These are phyloP conservation scores for Liasis olivaceus DNA, from an alignment of 2,797 vertebrate genomes.

Conservation along the genomic window DNA sequence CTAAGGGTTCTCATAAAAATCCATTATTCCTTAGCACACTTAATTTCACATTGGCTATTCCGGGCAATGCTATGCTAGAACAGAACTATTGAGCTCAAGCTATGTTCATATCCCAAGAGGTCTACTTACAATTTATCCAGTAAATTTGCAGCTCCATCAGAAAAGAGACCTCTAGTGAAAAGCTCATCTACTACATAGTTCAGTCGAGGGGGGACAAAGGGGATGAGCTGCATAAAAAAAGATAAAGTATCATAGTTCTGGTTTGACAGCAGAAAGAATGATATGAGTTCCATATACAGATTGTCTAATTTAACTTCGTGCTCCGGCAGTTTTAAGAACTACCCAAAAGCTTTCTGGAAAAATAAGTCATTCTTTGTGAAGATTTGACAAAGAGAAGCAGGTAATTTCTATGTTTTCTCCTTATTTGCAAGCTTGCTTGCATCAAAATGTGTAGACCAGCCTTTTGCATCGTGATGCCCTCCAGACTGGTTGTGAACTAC, in stretches of 20 bases:
- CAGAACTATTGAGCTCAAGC: background rate
- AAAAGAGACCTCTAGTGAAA: constrained; percentile 58
- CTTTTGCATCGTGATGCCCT: background rate
- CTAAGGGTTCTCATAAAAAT: background rate
- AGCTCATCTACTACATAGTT: constrained; percentile 60
- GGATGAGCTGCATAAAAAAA: constrained; percentile 76
- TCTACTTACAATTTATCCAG: constrained; percentile 79
- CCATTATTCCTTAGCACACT: background rate
- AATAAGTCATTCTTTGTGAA: background rate
- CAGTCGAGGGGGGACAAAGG: constrained; percentile 73
- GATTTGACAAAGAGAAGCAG: background rate
- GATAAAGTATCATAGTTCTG: background rate
- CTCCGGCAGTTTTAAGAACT: background rate
- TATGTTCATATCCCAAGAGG: background rate
- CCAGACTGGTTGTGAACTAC: background rate
- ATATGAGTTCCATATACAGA: background rate
- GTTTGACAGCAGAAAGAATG: background rate
- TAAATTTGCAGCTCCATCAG: constrained; percentile 73
- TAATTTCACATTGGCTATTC: background rate
- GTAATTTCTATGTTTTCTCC: background rate
- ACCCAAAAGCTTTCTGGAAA: background rate
- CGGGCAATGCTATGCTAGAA: background rate
- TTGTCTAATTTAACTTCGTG: background rate
- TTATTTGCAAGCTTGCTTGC: background rate
- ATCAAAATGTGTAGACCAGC: background rate